A percentile compares a stretch with the other conserved stretches of the same genome.
phyloP scores from a whole-genome alignment of 2,888 invertebrate genomes.

The Spodoptera littoralis region DNA sequence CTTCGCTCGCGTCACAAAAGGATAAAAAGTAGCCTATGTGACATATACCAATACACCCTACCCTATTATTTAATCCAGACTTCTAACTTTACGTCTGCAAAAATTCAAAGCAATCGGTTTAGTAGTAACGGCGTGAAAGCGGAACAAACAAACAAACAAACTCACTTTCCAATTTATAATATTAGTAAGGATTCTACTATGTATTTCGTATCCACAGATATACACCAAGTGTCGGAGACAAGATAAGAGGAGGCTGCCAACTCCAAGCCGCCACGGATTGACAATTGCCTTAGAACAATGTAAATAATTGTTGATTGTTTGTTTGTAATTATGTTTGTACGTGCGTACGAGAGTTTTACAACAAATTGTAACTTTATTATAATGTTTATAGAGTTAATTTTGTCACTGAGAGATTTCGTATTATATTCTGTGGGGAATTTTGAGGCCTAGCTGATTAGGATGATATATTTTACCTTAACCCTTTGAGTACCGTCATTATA shows the following conservation, averaged over 20 bases:
- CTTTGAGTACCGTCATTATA: no score
- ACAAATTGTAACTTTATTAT: conserved; percentile 25
- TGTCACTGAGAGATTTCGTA: conserved; percentile 2
- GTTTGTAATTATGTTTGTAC: conserved; percentile 59
- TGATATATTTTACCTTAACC: no score
- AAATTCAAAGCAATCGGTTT: no score
- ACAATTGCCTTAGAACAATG: conserved; percentile 69
- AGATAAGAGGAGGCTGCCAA: conserved; percentile 23
- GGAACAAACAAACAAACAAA: no score
- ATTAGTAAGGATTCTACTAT: no score
- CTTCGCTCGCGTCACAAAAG: no score
- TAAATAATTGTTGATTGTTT: conserved; percentile 68
- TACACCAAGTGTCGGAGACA: conserved; percentile 24
- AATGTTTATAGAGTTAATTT: conserved; percentile 23
- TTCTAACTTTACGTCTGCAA: no score
- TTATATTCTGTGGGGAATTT: neutral
- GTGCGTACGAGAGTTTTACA: conserved; percentile 35
- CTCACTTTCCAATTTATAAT: no score
- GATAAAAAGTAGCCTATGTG: no score
- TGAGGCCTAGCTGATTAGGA: neutral
- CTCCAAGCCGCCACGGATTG: conserved; percentile 27
- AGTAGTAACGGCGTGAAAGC: no score
- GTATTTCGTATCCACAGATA: conserved; percentile 29
- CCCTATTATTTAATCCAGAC: no score
- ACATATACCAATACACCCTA: no score